These are phyloP conservation scores for Poecilia wingei DNA, from an alignment of 2,797 vertebrate species.

Conservation along the genomic window DNA sequence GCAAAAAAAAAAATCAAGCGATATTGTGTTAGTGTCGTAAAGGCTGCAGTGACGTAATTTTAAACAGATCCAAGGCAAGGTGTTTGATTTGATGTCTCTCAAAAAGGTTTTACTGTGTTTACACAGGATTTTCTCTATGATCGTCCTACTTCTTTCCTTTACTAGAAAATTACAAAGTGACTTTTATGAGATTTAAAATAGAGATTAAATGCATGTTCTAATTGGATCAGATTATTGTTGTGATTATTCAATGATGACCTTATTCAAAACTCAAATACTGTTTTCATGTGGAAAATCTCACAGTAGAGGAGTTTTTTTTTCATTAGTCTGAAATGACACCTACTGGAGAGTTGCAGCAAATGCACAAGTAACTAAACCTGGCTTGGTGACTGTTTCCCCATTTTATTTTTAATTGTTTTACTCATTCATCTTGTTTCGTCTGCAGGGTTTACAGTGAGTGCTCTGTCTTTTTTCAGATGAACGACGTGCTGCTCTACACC, in stretches of 20 bases:
- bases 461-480: slow-evolving; percentile 85
- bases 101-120: background rate
- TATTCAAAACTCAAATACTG: background rate
- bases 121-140: background rate
- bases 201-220: background rate
- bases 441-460: background rate
- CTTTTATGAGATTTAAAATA: too few species aligned
- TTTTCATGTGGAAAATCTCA: background rate
- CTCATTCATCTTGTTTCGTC: background rate
- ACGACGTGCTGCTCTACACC: slow-evolving; percentile 93
- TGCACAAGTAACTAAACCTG: background rate
- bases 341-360: slow-evolving; percentile 46
- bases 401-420: background rate
- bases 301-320: background rate
- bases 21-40: slow-evolving; percentile 20
- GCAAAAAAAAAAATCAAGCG: slow-evolving; percentile 9
- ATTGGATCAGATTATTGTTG: background rate
- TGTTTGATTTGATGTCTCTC: slow-evolving; percentile 3
- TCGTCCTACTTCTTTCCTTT: background rate
- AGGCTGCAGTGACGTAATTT: slow-evolving; percentile 31
- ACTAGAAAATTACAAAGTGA: background rate
- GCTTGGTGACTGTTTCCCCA: background rate
- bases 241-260: background rate
- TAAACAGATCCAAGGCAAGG: background rate
- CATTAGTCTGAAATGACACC: slow-evolving; percentile 40